These are phyloP conservation scores for Pithys albifrons DNA, from an alignment of 2,113 vertebrate species.

Conservation along the genomic window DNA sequence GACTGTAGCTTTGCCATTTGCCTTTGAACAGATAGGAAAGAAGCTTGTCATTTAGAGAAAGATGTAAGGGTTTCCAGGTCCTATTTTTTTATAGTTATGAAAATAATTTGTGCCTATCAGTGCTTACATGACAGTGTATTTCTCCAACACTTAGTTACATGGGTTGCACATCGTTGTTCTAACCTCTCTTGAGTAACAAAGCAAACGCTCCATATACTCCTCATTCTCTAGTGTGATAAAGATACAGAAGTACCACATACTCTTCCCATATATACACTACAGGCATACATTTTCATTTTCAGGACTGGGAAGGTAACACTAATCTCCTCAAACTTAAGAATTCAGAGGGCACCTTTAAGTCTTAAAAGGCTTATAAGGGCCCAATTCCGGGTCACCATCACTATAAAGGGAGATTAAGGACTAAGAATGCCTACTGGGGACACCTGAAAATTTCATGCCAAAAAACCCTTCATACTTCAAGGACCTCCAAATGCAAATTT, in stretches of 20 bases:
- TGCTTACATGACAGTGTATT: neutral
- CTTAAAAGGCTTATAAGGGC: neutral
- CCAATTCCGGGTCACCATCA: neutral
- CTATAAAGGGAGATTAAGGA: neutral
- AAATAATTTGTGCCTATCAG: neutral
- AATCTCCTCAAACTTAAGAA: neutral
- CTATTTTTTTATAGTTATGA: neutral
- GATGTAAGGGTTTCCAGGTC: neutral
- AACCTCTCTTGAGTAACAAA: neutral
- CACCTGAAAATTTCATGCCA: neutral
- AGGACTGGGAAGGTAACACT: neutral
- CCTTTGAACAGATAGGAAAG: neutral
- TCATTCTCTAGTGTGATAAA: neutral
- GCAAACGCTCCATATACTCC: neutral
- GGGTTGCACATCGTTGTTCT: neutral
- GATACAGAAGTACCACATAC: neutral
- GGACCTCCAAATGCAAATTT: neutral
- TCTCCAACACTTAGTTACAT: neutral
- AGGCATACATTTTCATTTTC: neutral
- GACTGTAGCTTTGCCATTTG: neutral
- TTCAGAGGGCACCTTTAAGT: neutral
- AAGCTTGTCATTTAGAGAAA: neutral
- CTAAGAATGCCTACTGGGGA: neutral
- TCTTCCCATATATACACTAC: rapidly evolving
- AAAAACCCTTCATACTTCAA: neutral